phyloP scores from a whole-genome alignment of 2,888 invertebrate species.

The Geophilus truncorum region DNA sequence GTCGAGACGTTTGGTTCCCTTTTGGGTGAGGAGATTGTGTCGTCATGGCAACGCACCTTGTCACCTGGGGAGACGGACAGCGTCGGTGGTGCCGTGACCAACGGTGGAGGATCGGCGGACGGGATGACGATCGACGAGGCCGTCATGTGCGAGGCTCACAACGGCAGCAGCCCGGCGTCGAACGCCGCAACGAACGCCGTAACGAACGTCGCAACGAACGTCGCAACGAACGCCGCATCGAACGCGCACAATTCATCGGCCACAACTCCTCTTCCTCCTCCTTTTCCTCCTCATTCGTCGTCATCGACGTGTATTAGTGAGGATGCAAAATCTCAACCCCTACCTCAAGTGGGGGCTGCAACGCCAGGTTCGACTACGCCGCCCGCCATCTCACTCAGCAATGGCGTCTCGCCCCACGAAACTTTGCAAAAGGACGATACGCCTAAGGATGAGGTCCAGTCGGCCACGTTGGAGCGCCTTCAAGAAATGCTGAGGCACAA shows the following conservation, averaged over 20 bases:
- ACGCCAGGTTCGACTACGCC: constrained; percentile 18
- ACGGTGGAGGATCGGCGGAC: constrained; percentile 15
- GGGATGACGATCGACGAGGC: constrained; percentile 23
- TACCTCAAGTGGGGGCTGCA: neutral
- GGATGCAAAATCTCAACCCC: constrained; percentile 13
- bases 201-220: too few relatives aligned
- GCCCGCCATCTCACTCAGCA: constrained; percentile 8
- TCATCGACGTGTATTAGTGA: constrained; percentile 9
- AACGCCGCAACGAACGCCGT: too few relatives aligned
- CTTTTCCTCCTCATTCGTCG: constrained; percentile 10
- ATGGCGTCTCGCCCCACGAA: constrained; percentile 28
- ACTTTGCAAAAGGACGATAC: constrained; percentile 57
- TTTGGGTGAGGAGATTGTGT: constrained; percentile 76
- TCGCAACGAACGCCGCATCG: too few relatives aligned
- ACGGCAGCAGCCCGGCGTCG: constrained; percentile 33
- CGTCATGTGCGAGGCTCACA: constrained; percentile 29
- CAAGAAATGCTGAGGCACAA: constrained; percentile 92
- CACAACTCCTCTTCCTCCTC: constrained; percentile 28
- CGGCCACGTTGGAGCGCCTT: constrained; percentile 58
- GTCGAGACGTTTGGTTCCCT: constrained; percentile 50
- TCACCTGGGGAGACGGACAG: constrained; percentile 14
- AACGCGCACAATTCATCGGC: constrained; percentile 32
- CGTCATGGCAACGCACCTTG: constrained; percentile 68
- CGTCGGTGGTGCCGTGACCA: constrained; percentile 22
- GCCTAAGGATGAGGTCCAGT: constrained; percentile 87